Conservation (phyloP, 2,113 vertebrate species). For the Chionis minor region DNA sequence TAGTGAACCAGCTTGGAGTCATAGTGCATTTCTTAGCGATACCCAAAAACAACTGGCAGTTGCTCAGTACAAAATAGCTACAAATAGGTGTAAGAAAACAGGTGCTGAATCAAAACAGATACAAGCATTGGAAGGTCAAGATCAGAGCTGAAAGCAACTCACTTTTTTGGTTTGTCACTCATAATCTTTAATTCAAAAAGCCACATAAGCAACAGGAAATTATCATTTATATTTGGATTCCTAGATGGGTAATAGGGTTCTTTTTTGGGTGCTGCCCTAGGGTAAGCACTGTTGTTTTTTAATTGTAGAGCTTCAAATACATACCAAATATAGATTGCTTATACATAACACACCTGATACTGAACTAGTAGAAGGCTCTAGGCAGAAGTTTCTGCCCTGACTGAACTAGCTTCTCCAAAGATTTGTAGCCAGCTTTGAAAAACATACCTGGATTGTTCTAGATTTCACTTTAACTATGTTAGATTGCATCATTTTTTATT, state of each 20-base stretch:
- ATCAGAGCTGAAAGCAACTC: background rate
- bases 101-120: background rate
- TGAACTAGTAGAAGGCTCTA: background rate
- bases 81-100: background rate
- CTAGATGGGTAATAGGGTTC: background rate
- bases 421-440: background rate
- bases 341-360: accelerated
- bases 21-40: background rate
- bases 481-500: background rate
- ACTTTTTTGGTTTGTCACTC: background rate
- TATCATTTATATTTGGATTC: background rate
- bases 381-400: background rate
- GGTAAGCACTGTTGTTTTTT: background rate
- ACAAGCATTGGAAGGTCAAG: background rate
- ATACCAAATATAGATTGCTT: background rate
- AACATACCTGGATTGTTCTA: background rate
- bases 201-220: background rate
- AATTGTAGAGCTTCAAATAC: background rate
- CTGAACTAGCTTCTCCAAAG: background rate
- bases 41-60: background rate
- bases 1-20: background rate
- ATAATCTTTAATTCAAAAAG: background rate
- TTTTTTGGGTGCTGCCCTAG: background rate
- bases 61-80: background rate
- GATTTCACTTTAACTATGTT: background rate